Evolutionary conservation across 2,797 vertebrate genomes (phyloP).

Genomic region (Pipistrellus pipistrellus): DNA sequence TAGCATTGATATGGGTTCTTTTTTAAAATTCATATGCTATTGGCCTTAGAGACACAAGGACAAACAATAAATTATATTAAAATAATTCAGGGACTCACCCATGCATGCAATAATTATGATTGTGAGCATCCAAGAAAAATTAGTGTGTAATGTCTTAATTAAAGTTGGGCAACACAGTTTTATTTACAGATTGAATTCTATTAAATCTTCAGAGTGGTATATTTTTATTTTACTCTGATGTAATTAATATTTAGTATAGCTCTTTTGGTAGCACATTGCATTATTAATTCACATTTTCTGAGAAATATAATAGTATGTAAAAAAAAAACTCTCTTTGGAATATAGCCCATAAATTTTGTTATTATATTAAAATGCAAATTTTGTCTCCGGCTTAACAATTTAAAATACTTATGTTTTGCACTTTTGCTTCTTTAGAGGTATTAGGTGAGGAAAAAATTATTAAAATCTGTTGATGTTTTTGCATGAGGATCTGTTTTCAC

Average conservation of each 20-base stretch:
- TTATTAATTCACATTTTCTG: conserved; percentile 77
- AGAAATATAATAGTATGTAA: conserved; percentile 59
- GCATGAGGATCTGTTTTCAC: conserved; percentile 69
- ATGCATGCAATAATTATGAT: conserved; percentile 84
- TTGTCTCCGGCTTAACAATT: conserved; percentile 65
- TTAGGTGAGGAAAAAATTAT: conserved; percentile 8
- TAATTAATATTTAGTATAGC: conserved; percentile 83
- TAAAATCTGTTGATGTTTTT: conserved; percentile 57
- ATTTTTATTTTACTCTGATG: conserved; percentile 81
- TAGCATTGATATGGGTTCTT: conserved; percentile 1
- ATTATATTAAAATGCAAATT: conserved; percentile 76
- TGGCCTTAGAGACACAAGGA: conserved; percentile 75
- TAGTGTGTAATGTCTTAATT: conserved; percentile 88
- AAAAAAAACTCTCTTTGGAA: conserved; percentile 76
- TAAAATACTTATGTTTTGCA: conserved; percentile 72
- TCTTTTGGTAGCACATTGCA: conserved; percentile 77
- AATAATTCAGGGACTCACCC: conserved; percentile 83
- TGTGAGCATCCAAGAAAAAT: conserved; percentile 86
- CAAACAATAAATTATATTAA: conserved; percentile 83
- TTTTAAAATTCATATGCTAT: neutral
- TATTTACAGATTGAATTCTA: conserved; percentile 86
- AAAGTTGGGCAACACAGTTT: conserved; percentile 85
- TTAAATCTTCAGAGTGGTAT: conserved; percentile 80
- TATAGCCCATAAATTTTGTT: conserved; percentile 73
- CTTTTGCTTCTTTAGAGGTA: conserved; percentile 58